Base-by-base conservation (phyloP, 53 echinoderm and acorn worm genomes). In the Apostichopus leukothele region DNA sequence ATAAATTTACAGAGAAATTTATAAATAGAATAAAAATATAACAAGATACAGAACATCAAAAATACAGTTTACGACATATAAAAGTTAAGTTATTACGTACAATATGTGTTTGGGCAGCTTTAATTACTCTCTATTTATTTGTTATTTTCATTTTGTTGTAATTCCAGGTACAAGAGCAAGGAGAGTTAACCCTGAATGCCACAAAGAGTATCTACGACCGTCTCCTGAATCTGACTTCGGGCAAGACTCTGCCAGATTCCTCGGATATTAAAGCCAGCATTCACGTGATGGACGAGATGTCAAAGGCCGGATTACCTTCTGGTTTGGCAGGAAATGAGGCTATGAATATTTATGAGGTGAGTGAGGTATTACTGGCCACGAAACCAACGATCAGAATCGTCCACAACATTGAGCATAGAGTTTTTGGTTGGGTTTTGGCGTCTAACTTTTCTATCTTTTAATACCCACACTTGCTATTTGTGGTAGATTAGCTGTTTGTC, bases 131-230 rank as follows among this genome's bases (percentile, higher is more conserved):
- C 3, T 75, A 19, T 19, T 75, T 39, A 19, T 39, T 25, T 75
- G 8, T 39, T 75, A 21, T 25, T 51, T 76, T 14, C 12, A 8
- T 14, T 5, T 27, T 39, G 3, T 7, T 51, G 13, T 7, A 27
- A 16, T 51, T 39, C 12, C 75, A 94, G 94, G 89, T 94, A 5
- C 60, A 78, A 1, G 91, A 91, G 4, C 89, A 91, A 50, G 18
- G 51, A 39, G 88, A 75, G 3, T 84, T 89, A 19, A 77, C 12
- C 50, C 52, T 75, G 11, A 86, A 89, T 55, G 93, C 88, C 8
- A 89, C 87, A 3, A 75, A 52, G 18, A 91, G 91, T 54, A 83
- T 89, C 57, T 74, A 75, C 22, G 78, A 27, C 23, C 52, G 86
- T 18, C 23, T 93, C 68, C 83, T 74, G 9, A 54, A 78, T 51